Conservation (phyloP, 2,113 vertebrate genomes). For the Notarius quadriscutis region DNA sequence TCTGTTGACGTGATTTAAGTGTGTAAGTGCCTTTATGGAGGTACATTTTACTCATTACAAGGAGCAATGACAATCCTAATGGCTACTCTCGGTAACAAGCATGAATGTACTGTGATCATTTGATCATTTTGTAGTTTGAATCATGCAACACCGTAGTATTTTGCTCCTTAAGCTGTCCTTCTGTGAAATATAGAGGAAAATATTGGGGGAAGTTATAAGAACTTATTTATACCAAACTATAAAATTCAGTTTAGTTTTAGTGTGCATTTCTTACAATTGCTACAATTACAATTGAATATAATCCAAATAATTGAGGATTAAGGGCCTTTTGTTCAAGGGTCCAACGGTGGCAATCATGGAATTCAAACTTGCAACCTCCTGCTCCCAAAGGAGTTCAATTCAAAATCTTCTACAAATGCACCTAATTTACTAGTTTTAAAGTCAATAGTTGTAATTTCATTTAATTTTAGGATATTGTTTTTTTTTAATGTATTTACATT, state of each 20-base stretch:
- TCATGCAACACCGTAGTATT: not conserved
- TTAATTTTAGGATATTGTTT: not conserved
- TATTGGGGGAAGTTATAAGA: not conserved
- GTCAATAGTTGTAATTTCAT: not conserved
- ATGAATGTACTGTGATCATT: not conserved
- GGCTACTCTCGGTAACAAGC: not conserved
- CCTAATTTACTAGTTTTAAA: not conserved
- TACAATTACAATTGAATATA: not conserved
- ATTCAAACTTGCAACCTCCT: not conserved
- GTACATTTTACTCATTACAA: not conserved
- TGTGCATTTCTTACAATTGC: not conserved
- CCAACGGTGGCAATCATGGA: not conserved
- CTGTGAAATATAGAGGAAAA: not conserved
- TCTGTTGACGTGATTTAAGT: slow-evolving; percentile 3
- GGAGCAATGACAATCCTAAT: not conserved
- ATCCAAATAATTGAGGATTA: not conserved
- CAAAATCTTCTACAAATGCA: not conserved
- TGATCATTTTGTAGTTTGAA: not conserved
- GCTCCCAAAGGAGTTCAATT: not conserved
- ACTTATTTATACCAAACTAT: not conserved
- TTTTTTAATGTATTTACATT: not conserved
- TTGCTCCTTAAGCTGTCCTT: not conserved
- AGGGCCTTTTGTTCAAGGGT: not conserved
- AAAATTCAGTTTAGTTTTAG: not conserved
- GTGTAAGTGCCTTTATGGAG: not conserved